A percentile compares a stretch with the other conserved stretches of the same genome.
phyloP scores from a whole-genome alignment of 2,888 invertebrate genomes.

The Siphlonurus alternatus region DNA sequence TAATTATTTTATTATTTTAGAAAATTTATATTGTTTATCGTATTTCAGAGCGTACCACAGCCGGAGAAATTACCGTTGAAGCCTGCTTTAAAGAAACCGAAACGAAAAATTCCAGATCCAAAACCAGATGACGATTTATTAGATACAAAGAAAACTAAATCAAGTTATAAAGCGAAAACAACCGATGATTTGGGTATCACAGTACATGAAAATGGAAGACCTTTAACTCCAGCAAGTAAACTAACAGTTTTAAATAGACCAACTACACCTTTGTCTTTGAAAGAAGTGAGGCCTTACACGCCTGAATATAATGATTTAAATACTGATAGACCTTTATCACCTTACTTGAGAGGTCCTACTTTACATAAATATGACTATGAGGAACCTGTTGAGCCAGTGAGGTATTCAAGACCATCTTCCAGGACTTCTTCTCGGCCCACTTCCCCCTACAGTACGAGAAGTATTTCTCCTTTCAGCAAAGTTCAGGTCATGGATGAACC shows the following conservation, averaged over 20 bases:
- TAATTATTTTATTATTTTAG: no score
- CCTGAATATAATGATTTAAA: not conserved
- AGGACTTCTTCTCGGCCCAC: no score
- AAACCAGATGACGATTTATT: not conserved
- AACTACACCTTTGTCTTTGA: no score
- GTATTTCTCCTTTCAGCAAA: not conserved
- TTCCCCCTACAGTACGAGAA: not conserved
- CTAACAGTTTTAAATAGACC: not conserved
- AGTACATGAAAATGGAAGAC: not conserved
- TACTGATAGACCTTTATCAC: not conserved
- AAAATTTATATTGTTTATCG: no score
- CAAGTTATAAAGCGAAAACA: not conserved
- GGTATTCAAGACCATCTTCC: no score
- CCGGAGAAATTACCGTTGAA: not conserved
- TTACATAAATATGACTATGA: not conserved
- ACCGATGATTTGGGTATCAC: not conserved
- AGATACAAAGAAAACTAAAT: not conserved
- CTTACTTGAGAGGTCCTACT: not conserved
- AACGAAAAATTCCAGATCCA: slow-evolving; percentile 1
- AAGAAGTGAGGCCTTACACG: no score
- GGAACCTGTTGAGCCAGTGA: not conserved
- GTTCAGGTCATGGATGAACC: not conserved
- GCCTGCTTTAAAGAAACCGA: not conserved
- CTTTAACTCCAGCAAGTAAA: not conserved
- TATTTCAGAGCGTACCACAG: not conserved